These are phyloP conservation scores for Orbicella faveolata DNA, from an alignment of 64 coral and sea anemone genomes.

Conservation along the genomic window DNA sequence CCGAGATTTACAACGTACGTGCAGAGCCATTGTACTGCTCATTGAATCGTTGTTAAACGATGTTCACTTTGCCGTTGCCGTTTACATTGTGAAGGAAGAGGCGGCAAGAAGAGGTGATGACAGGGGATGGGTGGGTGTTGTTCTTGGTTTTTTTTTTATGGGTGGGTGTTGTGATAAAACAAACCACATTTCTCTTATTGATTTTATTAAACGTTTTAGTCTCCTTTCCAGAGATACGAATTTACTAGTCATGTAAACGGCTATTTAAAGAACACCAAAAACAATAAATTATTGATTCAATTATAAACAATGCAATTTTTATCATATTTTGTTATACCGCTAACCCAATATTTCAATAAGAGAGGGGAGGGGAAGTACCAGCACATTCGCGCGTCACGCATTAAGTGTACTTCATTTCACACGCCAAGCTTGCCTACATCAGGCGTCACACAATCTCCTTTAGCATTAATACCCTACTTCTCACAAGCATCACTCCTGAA, in stretches of 20 bases:
- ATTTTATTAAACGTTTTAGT: slow-evolving; percentile 12
- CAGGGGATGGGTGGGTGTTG: too few species aligned
- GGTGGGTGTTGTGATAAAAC: too few species aligned
- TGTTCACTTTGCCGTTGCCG: too few species aligned
- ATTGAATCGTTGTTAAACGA: too few species aligned
- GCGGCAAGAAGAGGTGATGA: too few species aligned
- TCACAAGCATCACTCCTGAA: neutral
- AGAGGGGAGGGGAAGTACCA: neutral
- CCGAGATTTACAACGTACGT: too few species aligned
- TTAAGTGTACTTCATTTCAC: neutral
- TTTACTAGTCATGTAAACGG: too few species aligned
- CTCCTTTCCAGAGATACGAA: neutral
- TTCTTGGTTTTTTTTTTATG: too few species aligned
- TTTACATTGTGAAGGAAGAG: too few species aligned
- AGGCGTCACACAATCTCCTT: neutral
- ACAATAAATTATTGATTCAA: neutral
- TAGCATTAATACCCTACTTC: neutral
- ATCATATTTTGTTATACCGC: neutral
- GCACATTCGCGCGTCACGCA: neutral
- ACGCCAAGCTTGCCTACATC: neutral
- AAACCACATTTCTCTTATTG: neutral
- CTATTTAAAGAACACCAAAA: neutral
- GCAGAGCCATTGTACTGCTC: too few species aligned
- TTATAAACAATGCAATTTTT: neutral
- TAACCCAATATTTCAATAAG: neutral